Conservation (phyloP, 1,140 invertebrate species). For the Heliothis virescens region DNA sequence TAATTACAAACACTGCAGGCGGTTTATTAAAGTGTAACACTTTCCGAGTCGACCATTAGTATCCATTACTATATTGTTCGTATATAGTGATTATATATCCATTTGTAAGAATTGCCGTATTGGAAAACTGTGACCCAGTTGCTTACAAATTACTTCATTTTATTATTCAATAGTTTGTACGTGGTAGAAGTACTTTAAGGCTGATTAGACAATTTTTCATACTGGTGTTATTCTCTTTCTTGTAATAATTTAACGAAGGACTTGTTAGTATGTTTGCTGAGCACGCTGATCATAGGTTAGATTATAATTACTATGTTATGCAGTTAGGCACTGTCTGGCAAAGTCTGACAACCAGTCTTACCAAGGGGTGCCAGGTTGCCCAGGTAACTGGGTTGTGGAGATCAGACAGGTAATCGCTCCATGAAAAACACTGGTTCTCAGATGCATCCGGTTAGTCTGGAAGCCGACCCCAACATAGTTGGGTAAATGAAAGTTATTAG, state of each 20-base stretch:
- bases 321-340: too few relatives aligned
- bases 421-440: too few relatives aligned
- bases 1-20: slow-evolving; percentile 22
- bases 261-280: neutral
- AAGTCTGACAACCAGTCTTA: too few relatives aligned
- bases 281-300: too few relatives aligned
- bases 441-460: too few relatives aligned
- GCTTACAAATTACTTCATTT: slow-evolving; percentile 2
- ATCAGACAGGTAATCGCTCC: too few relatives aligned
- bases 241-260: neutral
- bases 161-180: neutral
- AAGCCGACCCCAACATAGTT: too few relatives aligned
- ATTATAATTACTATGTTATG: too few relatives aligned
- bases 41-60: neutral
- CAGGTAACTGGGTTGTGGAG: too few relatives aligned
- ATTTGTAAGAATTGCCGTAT: slow-evolving; percentile 41
- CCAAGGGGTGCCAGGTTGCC: too few relatives aligned
- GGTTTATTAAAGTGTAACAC: slow-evolving; percentile 29
- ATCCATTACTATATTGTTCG: slow-evolving; percentile 42
- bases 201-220: neutral
- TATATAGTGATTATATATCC: slow-evolving; percentile 37
- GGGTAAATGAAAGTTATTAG: too few relatives aligned
- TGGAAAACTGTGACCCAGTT: slow-evolving; percentile 27
- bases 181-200: neutral
- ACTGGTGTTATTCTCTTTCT: neutral